These are phyloP conservation scores for Ondatra zibethicus DNA, from an alignment of 2,113 vertebrate genomes.

Conservation along the genomic window DNA sequence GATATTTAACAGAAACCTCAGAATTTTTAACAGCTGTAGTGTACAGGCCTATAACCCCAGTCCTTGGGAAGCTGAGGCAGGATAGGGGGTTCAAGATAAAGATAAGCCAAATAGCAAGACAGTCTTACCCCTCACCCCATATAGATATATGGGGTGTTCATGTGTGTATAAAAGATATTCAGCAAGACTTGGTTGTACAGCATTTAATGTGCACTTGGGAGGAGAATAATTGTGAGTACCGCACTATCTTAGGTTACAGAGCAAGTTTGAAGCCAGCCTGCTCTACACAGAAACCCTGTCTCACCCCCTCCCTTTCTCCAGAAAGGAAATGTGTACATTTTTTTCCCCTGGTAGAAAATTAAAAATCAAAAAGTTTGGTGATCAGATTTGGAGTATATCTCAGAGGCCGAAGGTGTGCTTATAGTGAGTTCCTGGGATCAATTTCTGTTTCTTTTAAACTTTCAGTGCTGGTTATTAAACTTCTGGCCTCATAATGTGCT, in stretches of 20 bases:
- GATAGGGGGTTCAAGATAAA: neutral
- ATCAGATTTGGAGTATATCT: neutral
- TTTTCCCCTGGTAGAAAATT: neutral
- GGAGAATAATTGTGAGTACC: neutral
- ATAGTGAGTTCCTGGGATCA: neutral
- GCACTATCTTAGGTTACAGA: neutral
- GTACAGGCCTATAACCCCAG: neutral
- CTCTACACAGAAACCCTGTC: neutral
- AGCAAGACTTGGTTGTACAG: neutral
- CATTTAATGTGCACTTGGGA: neutral
- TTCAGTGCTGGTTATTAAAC: neutral
- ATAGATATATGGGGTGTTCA: neutral
- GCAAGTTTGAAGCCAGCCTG: neutral
- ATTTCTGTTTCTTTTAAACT: neutral
- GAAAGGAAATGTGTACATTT: neutral
- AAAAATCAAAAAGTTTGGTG: constrained; percentile 4
- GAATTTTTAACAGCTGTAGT: neutral
- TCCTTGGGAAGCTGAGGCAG: neutral
- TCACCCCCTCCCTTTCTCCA: neutral
- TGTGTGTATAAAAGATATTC: neutral
- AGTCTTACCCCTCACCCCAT: neutral
- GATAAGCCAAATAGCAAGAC: neutral
- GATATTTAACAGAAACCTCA: neutral
- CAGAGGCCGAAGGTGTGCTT: neutral
- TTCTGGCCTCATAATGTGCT: too few species aligned